phyloP scores from a whole-genome alignment of 1,140 invertebrate genomes.

The Heliconius hewitsoni region DNA sequence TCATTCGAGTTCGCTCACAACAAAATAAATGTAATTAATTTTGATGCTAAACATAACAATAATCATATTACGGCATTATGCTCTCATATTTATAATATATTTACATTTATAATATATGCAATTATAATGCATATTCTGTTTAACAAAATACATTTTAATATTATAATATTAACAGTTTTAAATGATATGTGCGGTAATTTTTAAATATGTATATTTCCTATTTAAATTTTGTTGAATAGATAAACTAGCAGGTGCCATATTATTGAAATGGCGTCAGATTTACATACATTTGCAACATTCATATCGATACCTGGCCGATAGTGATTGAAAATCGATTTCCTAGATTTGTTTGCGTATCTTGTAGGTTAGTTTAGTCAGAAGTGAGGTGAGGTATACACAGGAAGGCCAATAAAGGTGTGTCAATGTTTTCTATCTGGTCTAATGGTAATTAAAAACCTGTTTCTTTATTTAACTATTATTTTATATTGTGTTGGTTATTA shows the following conservation, averaged over 20 bases:
- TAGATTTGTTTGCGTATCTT: conserved; percentile 15
- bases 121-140: not conserved
- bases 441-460: not conserved
- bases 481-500: not conserved
- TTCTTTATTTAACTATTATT: not conserved
- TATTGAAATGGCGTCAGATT: not conserved
- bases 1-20: not conserved
- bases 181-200: not conserved
- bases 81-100: conserved; percentile 4
- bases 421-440: conserved; percentile 7
- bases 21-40: not conserved
- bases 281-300: conserved; percentile 14
- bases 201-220: not conserved
- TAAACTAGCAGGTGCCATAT: conserved; percentile 2
- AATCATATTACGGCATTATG: not conserved
- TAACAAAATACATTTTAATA: not conserved
- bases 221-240: conserved; percentile 4
- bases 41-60: conserved; percentile 15
- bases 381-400: conserved; percentile 5
- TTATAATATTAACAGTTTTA: not conserved
- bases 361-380: conserved; percentile 14
- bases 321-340: conserved; percentile 11
- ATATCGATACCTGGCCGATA: conserved; percentile 8
- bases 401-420: not conserved
- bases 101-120: conserved; percentile 1